A percentile compares a stretch with the other conserved stretches of the same genome.
phyloP scores from a whole-genome alignment of 2,113 vertebrate species.

The Tichodroma muraria region DNA sequence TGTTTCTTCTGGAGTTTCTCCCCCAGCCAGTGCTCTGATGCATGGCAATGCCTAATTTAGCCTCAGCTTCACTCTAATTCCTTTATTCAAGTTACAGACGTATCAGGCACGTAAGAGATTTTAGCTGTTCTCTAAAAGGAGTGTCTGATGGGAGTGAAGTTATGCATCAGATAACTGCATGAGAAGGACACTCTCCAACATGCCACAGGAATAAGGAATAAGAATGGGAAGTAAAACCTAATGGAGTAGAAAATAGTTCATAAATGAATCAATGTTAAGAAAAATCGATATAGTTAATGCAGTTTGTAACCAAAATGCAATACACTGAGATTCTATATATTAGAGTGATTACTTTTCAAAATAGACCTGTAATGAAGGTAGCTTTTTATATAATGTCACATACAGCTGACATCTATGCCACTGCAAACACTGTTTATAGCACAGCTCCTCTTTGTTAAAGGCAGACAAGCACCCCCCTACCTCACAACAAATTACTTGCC shows the following conservation, averaged over 20 bases:
- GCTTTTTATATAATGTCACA: neutral
- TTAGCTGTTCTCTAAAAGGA: neutral
- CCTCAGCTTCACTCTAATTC: constrained; percentile 3
- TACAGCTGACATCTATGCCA: neutral
- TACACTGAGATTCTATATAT: neutral
- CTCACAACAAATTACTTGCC: neutral
- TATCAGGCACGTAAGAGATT: neutral
- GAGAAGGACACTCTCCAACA: neutral
- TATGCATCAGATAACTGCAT: constrained; percentile 12
- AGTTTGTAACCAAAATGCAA: neutral
- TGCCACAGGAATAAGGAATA: neutral
- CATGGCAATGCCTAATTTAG: constrained; percentile 29
- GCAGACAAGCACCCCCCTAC: neutral
- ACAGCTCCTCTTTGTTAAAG: neutral
- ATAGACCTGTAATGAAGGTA: neutral
- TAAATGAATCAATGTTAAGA: constrained; percentile 8
- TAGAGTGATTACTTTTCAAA: neutral
- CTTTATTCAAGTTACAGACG: constrained; percentile 13
- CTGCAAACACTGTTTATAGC: neutral
- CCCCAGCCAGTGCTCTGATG: neutral
- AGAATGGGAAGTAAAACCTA: constrained; percentile 32
- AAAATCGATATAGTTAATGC: neutral
- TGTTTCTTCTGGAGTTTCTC: neutral
- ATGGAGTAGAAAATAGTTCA: constrained; percentile 31
- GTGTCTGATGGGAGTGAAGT: neutral